These are phyloP conservation scores for Habroteleia sp. DNA, from an alignment of 2,888 invertebrate genomes.

Conservation along the genomic window DNA sequence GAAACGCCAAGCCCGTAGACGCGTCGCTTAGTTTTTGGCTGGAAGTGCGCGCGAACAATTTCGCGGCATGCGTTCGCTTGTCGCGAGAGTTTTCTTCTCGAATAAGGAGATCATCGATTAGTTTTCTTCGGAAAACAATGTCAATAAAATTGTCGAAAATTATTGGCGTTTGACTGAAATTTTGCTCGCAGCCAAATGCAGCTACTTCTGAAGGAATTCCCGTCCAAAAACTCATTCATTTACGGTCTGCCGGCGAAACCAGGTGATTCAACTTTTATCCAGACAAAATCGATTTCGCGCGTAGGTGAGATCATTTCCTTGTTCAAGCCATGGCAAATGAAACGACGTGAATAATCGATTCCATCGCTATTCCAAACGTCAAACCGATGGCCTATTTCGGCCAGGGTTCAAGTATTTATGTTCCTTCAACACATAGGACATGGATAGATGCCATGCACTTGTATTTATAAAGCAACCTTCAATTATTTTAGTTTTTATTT, in stretches of 20 bases:
- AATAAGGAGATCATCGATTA: no score
- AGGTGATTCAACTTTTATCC: not conserved
- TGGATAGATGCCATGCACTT: no score
- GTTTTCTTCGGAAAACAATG: no score
- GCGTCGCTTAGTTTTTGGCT: constrained; percentile 13
- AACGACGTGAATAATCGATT: constrained; percentile 7
- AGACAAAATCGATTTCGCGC: constrained; percentile 11
- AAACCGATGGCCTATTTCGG: not conserved
- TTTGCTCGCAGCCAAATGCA: not conserved
- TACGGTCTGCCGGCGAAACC: not conserved
- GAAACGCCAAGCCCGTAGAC: constrained; percentile 11
- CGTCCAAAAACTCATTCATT: not conserved
- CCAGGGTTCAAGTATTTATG: not conserved
- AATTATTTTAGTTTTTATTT: no score
- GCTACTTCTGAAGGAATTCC: not conserved
- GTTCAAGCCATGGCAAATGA: constrained; percentile 1
- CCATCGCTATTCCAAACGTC: not conserved
- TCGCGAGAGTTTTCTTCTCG: not conserved
- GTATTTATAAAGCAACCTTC: no score
- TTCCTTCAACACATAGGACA: no score
- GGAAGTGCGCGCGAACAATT: constrained; percentile 8
- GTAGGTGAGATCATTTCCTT: constrained; percentile 22
- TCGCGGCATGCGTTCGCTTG: constrained; percentile 4
- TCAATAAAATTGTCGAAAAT: no score
- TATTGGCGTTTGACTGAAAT: no score